Conservation (phyloP, 2,888 invertebrate genomes). For the Sphaerophoria rueppellii region DNA sequence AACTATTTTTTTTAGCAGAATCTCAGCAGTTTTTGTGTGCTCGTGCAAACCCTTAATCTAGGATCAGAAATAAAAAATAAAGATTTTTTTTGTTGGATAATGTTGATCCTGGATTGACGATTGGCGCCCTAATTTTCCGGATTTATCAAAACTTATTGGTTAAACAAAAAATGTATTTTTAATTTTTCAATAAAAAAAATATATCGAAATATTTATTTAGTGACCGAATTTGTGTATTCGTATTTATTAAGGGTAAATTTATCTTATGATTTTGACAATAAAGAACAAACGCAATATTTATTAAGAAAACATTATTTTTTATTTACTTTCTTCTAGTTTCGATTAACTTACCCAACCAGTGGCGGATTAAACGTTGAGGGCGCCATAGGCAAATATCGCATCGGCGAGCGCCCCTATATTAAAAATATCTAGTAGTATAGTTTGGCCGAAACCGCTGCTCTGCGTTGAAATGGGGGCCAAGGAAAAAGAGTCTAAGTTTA, state of each 20-base stretch:
- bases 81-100: not conserved
- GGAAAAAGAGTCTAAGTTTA: too few species aligned
- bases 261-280: conserved; percentile 39
- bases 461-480: too few species aligned
- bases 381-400: too few species aligned
- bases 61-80: conserved; percentile 50
- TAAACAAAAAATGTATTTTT: not conserved
- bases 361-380: too few species aligned
- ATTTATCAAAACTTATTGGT: conserved; percentile 46
- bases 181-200: conserved; percentile 47
- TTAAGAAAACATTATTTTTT: conserved; percentile 21
- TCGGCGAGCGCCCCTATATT: too few species aligned
- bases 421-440: too few species aligned
- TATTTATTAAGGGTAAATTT: conserved; percentile 49
- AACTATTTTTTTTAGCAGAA: not conserved
- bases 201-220: conserved; percentile 33
- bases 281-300: conserved; percentile 56
- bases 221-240: conserved; percentile 56
- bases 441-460: too few species aligned
- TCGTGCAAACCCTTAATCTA: conserved; percentile 69
- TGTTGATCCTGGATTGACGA: conserved; percentile 70
- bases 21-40: conserved; percentile 2
- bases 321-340: not conserved
- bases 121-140: conserved; percentile 42
- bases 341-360: too few species aligned